Evolutionary conservation across 2,113 vertebrate genomes (phyloP).

Genomic region (Epinephelus fuscoguttatus): DNA sequence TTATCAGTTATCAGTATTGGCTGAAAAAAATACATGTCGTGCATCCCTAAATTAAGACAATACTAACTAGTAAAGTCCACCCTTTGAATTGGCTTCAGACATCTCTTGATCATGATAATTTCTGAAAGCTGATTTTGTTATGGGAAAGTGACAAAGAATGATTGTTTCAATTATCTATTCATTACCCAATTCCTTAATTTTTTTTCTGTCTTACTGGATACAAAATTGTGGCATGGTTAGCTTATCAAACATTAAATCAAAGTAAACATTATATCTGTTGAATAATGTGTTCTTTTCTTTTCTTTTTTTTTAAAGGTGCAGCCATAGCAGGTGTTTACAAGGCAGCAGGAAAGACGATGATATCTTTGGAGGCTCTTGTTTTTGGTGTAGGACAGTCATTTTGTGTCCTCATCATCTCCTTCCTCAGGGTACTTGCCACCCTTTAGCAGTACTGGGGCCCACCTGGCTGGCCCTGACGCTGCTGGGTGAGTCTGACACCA

Average conservation of each 20-base stretch:
- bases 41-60: too few species aligned
- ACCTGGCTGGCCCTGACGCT: background rate
- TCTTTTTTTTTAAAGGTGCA: conserved; percentile 85
- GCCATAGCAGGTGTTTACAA: conserved; percentile 97
- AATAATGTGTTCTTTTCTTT: background rate
- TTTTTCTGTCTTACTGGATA: too few species aligned
- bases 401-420: conserved; percentile 93
- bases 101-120: too few species aligned
- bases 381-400: conserved; percentile 95
- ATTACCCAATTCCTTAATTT: too few species aligned
- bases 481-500: background rate
- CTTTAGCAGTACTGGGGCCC: conserved; percentile 84
- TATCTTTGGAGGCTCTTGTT: conserved; percentile 92
- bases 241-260: background rate
- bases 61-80: too few species aligned
- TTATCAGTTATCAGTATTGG: too few species aligned
- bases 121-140: too few species aligned
- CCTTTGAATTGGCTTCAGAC: too few species aligned
- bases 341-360: conserved; percentile 96
- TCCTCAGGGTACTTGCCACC: conserved; percentile 93
- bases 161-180: too few species aligned
- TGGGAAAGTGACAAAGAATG: too few species aligned
- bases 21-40: too few species aligned
- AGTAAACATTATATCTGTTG: background rate
- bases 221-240: too few species aligned